Conservation (phyloP, 2,888 invertebrate genomes). For the Diarsia rubi region DNA sequence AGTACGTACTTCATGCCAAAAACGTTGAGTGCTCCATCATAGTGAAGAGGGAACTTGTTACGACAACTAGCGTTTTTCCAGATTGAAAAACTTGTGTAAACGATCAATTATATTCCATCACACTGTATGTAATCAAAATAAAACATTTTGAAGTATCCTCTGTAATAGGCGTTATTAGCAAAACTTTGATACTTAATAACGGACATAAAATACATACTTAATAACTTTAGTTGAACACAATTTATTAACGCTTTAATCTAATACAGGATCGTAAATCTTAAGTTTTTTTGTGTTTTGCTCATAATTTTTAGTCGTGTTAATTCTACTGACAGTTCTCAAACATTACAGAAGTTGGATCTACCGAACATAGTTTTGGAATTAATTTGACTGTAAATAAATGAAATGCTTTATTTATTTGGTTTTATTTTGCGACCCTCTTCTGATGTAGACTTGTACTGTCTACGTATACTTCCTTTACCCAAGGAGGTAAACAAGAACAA, state of each 20-base stretch:
- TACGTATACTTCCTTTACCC: background rate
- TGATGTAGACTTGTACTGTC: background rate
- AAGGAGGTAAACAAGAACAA: constrained; percentile 36
- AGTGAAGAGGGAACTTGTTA: constrained; percentile 25
- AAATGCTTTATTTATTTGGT: background rate
- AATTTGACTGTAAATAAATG: constrained; percentile 6
- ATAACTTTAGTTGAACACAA: constrained; percentile 60
- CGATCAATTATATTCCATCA: constrained; percentile 53
- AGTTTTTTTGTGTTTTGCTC: constrained; percentile 41
- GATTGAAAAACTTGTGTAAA: constrained; percentile 58
- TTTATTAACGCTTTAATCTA: constrained; percentile 67
- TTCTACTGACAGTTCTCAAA: constrained; percentile 38
- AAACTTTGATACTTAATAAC: constrained; percentile 66
- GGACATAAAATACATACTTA: constrained; percentile 61
- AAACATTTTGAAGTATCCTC: constrained; percentile 55
- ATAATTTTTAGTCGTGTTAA: constrained; percentile 35
- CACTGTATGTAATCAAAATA: constrained; percentile 56
- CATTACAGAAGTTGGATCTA: constrained; percentile 12
- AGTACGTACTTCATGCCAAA: constrained; percentile 11
- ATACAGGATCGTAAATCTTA: constrained; percentile 61
- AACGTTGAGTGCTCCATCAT: constrained; percentile 29
- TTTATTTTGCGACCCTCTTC: background rate
- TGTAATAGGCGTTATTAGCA: constrained; percentile 56
- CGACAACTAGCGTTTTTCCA: constrained; percentile 42
- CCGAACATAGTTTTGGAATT: constrained; percentile 9